These are phyloP conservation scores for Pantherophis guttatus DNA, from an alignment of 2,113 vertebrate species.

Conservation along the genomic window DNA sequence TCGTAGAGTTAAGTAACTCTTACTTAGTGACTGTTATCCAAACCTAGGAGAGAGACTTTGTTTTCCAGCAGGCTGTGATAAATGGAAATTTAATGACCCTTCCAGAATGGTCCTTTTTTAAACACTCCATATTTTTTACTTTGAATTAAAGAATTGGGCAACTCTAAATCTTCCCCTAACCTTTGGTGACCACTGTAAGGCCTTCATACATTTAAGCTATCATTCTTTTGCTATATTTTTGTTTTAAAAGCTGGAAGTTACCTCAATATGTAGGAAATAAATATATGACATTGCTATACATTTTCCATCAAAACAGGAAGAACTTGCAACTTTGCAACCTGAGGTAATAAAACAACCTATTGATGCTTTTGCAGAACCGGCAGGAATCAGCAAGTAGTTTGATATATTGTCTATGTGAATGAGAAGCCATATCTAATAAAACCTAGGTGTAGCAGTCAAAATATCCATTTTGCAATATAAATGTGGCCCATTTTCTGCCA, in stretches of 20 bases:
- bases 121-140: neutral
- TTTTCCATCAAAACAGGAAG: neutral
- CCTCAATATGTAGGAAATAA: neutral
- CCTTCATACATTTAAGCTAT: neutral
- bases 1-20: neutral
- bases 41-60: neutral
- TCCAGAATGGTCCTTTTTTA: neutral
- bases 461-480: neutral
- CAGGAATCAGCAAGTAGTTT: neutral
- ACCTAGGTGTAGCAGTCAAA: neutral
- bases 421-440: neutral
- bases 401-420: neutral
- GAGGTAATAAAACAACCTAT: neutral
- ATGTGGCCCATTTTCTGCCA: neutral
- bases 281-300: neutral
- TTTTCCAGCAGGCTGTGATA: neutral
- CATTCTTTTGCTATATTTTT: neutral
- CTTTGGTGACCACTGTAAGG: neutral
- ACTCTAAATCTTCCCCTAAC: neutral
- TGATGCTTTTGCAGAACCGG: neutral
- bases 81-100: neutral
- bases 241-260: neutral
- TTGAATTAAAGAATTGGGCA: neutral
- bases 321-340: neutral
- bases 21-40: neutral